These are phyloP conservation scores for Synergus laeviventris DNA, from an alignment of 2,888 invertebrate species.

Conservation along the genomic window DNA sequence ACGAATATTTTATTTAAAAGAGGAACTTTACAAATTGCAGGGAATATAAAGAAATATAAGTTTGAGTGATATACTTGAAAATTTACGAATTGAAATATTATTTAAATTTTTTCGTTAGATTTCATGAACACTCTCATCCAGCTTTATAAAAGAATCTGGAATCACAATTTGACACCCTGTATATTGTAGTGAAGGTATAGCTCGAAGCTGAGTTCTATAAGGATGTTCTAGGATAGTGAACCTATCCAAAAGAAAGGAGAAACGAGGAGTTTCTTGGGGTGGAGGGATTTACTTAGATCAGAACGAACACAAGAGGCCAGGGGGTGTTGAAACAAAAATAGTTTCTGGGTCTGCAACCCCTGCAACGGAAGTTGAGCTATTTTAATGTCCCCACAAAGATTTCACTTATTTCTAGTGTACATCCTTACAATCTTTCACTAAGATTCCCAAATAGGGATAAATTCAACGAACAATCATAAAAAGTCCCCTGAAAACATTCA, in stretches of 20 bases:
- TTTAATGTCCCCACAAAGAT: slow-evolving; percentile 58
- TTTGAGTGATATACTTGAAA: too few relatives aligned
- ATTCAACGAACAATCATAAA: slow-evolving; percentile 52
- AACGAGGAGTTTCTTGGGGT: background rate
- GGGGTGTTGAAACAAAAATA: slow-evolving; percentile 62
- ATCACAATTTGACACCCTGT: slow-evolving; percentile 31
- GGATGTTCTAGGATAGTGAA: slow-evolving; percentile 44
- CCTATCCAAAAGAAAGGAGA: slow-evolving; percentile 22
- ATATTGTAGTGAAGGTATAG: slow-evolving; percentile 50
- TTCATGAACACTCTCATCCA: too few relatives aligned
- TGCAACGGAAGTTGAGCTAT: slow-evolving; percentile 62
- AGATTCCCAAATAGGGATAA: slow-evolving; percentile 19
- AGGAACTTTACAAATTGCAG: too few relatives aligned
- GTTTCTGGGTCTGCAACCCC: slow-evolving; percentile 59
- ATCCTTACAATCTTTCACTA: background rate
- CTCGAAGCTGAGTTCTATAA: slow-evolving; percentile 48
- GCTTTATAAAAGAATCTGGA: background rate
- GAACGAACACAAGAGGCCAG: slow-evolving; percentile 3
- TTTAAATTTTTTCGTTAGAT: too few relatives aligned
- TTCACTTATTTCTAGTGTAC: slow-evolving; percentile 40
- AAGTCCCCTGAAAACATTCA: slow-evolving; percentile 46
- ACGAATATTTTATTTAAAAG: too few relatives aligned
- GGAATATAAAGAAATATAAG: too few relatives aligned
- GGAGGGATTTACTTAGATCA: slow-evolving; percentile 37
- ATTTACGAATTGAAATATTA: too few relatives aligned